Base-by-base conservation (phyloP, 2,888 invertebrate genomes). In the Meiosimyza platycephala region DNA sequence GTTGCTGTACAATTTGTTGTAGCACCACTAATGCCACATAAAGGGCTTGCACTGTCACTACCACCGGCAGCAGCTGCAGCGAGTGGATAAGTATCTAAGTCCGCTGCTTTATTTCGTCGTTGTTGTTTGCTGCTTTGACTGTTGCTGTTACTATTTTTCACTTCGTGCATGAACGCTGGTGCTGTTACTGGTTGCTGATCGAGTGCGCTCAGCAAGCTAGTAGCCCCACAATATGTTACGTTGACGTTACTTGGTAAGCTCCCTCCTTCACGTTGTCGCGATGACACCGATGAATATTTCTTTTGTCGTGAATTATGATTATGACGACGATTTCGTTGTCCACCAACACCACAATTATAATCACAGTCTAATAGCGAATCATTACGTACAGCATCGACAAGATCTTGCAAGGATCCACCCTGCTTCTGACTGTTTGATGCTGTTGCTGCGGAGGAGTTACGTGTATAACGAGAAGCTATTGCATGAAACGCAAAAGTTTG, bases 251-350 rank as follows among this genome's bases (percentile, higher is more conserved):
- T 89, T 2, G 90, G 91, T 77, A 90, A 82, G 65, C 90, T 90
- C 59, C 92, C 92, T 74, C 92, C 92, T 85, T 92, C 92, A 54
- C 91, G 89, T 83, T 92, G 92, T 60, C 87, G 79, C 80, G 89
- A 88, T 78, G 87, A 86, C 73, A 87, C 85, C 73, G 81, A 81
- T 18, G 84, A 83, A 77, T 84, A 86, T 76, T 86, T 87, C 68
- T 83, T 81, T 75, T 83, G 83, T 66, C 89, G 88, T 69, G 84
- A 83, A 72, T 83, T 82, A 66, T 83, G 83, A 78, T 84, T 82
- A 69, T 82, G 80, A 65, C 81, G 80, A 63, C 80, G 81, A 70
- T 80, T 80, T 52, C 81, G 78, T 71, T 82, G 83, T 57, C 84
- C 82, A 70, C 83, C 82, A 76, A 79, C 81, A 63, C 75, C 75